phyloP scores from a whole-genome alignment of 53 echinoderm and acorn worm genomes.

The Temnopleurus reevesii region DNA sequence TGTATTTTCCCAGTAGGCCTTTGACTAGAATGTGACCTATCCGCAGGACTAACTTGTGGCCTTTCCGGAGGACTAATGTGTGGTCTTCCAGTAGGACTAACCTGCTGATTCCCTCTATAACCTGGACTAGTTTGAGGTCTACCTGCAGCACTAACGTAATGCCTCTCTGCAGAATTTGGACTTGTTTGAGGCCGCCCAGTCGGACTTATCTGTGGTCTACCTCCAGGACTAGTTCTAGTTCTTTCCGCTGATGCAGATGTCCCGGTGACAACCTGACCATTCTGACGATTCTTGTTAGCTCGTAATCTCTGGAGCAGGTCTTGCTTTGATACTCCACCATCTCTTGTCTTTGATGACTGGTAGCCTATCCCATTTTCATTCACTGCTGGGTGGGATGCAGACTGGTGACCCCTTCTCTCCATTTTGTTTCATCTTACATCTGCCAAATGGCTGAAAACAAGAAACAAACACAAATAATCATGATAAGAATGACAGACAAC shows the following conservation, averaged over 20 bases:
- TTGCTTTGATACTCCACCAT: constrained; percentile 33
- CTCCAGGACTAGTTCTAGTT: background rate
- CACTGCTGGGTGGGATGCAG: background rate
- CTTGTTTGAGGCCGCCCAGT: background rate
- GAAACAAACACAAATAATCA: background rate
- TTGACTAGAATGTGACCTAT: background rate
- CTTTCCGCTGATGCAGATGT: background rate
- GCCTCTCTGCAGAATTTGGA: background rate
- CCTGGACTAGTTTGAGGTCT: background rate
- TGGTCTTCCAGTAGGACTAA: background rate
- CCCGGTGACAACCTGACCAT: background rate
- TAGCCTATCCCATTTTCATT: background rate
- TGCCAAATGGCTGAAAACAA: background rate
- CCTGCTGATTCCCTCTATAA: background rate
- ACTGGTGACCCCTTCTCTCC: constrained; percentile 45
- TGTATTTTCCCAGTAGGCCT: background rate
- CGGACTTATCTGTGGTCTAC: too few species aligned
- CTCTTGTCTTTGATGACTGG: background rate
- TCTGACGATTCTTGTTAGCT: constrained; percentile 28
- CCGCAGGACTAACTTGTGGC: background rate
- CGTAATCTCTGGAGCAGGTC: constrained; percentile 48
- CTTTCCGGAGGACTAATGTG: background rate
- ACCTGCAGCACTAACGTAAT: background rate
- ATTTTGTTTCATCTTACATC: background rate
- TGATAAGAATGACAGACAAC: background rate